phyloP scores from a whole-genome alignment of 2,797 vertebrate species.

The Micromesistius poutassou region DNA sequence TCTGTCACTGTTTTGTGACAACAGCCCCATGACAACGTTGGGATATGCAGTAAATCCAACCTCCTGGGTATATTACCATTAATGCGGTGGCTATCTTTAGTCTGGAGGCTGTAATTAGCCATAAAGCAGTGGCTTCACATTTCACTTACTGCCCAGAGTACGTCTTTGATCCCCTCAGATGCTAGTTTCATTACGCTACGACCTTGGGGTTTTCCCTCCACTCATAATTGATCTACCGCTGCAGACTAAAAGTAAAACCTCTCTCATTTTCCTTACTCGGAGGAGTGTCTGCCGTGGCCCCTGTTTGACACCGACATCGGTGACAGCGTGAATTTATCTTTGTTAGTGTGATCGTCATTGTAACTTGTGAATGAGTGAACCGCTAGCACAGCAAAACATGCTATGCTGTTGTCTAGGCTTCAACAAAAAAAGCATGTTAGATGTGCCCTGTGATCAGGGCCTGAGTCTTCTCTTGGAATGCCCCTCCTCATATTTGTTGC shows the following conservation, averaged over 20 bases:
- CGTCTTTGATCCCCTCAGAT: not conserved
- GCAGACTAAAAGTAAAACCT: not conserved
- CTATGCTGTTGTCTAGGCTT: not conserved
- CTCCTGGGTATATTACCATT: constrained; percentile 40
- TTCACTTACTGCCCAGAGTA: constrained; percentile 40
- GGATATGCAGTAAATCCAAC: constrained; percentile 6
- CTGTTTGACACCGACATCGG: not conserved
- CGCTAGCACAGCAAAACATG: too few species aligned
- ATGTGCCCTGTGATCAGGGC: not conserved
- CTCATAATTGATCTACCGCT: not conserved
- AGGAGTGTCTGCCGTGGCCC: not conserved
- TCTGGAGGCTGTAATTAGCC: constrained; percentile 46
- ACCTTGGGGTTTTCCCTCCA: not conserved
- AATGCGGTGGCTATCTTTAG: constrained; percentile 57
- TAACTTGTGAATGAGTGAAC: not conserved
- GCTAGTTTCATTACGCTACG: not conserved
- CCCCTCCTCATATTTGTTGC: not conserved
- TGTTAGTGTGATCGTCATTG: not conserved
- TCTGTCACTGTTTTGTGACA: not conserved
- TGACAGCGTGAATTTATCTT: not conserved
- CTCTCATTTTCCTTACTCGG: not conserved
- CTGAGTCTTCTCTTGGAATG: not conserved
- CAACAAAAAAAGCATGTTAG: not conserved
- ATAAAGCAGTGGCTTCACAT: constrained; percentile 44
- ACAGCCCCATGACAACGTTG: constrained; percentile 10